Evolutionary conservation across 2,888 invertebrate genomes (phyloP).

Genomic region (Archips crataeganus): DNA sequence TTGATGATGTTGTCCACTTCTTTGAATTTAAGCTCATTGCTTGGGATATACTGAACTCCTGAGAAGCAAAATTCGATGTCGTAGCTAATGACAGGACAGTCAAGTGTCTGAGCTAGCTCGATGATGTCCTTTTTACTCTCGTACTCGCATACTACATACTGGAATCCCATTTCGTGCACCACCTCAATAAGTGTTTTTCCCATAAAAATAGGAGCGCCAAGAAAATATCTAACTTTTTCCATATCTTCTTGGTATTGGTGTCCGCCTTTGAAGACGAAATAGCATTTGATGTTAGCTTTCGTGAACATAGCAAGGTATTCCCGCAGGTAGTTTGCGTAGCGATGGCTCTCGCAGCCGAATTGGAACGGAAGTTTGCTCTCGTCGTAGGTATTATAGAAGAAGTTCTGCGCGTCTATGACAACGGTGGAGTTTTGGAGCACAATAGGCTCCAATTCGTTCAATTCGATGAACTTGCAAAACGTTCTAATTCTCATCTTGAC

Average conservation of each 20-base stretch:
- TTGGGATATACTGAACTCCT: conserved; percentile 30
- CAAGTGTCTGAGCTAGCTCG: conserved; percentile 27
- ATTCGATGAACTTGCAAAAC: conserved; percentile 11
- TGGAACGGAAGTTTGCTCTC: background rate
- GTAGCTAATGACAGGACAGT: conserved; percentile 34
- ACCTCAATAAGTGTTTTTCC: conserved; percentile 21
- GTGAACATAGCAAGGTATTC: conserved; percentile 31
- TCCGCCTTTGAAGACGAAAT: conserved; percentile 40
- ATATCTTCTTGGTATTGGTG: conserved; percentile 16
- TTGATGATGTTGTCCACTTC: conserved; percentile 7
- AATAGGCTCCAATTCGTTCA: conserved; percentile 2
- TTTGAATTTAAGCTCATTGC: conserved; percentile 14
- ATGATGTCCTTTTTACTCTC: conserved; percentile 33
- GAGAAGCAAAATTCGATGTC: conserved; percentile 39
- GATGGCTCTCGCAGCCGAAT: conserved; percentile 34
- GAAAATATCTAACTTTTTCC: background rate
- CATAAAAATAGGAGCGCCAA: conserved; percentile 18
- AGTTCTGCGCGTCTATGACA: conserved; percentile 38
- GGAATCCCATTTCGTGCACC: conserved; percentile 31
- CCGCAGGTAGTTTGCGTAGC: conserved; percentile 26
- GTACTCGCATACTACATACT: conserved; percentile 28
- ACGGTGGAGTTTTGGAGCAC: conserved; percentile 19
- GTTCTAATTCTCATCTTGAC: conserved; percentile 24
- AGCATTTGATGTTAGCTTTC: conserved; percentile 34
- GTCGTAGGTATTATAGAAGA: conserved; percentile 17